Evolutionary conservation across 1,140 invertebrate genomes (phyloP).

Genomic region (Pseudomyrmex gracilis): DNA sequence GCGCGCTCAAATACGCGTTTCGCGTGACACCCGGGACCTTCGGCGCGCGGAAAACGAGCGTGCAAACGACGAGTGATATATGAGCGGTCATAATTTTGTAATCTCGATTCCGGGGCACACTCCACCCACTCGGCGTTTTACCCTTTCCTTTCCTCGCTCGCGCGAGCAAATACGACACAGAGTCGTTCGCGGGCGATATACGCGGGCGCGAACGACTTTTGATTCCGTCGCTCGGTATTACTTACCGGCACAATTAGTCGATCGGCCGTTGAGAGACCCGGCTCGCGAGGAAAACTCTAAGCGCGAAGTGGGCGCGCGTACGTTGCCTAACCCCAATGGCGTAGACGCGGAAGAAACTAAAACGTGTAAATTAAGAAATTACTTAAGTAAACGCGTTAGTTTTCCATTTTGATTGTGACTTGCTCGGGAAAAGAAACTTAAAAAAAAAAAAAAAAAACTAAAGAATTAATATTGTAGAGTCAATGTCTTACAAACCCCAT

Average conservation of each 20-base stretch:
- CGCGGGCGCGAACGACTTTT: conserved; percentile 24
- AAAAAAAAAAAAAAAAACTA: too few species aligned
- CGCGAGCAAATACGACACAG: conserved; percentile 13
- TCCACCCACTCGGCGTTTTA: not conserved
- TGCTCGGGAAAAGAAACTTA: too few species aligned
- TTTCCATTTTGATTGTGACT: too few species aligned
- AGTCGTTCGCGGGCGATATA: conserved; percentile 29
- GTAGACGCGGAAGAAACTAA: not conserved
- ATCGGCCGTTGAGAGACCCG: conserved; percentile 23
- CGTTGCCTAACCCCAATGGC: conserved; percentile 9
- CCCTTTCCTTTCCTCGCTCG: not conserved
- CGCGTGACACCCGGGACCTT: conserved; percentile 39
- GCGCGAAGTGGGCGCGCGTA: not conserved
- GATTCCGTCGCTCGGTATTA: conserved; percentile 36
- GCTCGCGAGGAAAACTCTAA: conserved; percentile 8
- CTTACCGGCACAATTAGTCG: conserved; percentile 50
- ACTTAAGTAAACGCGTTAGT: not conserved
- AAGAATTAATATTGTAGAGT: too few species aligned
- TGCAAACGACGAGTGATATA: conserved; percentile 55
- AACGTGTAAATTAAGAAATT: not conserved
- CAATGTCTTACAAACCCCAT: too few species aligned
- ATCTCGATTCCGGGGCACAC: conserved; percentile 36
- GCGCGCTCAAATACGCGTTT: conserved; percentile 49
- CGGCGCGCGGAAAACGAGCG: conserved; percentile 49
- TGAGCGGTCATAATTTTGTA: conserved; percentile 47